phyloP scores from a whole-genome alignment of 2,797 vertebrate species.

The Phyllotis vaccarum region DNA sequence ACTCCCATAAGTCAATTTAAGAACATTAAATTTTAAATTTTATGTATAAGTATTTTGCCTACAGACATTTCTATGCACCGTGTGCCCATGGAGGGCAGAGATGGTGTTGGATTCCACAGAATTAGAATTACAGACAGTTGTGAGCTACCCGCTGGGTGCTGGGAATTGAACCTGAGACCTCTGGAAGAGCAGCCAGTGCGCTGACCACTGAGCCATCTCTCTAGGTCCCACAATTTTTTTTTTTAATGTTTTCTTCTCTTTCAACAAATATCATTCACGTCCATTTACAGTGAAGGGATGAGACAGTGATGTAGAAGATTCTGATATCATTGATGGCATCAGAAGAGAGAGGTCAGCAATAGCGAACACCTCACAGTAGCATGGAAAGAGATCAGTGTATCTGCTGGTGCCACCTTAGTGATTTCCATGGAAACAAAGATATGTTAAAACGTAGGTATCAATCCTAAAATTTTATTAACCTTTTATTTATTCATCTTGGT shows the following conservation, averaged over 20 bases:
- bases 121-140: not conserved
- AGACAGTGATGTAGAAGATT: not conserved
- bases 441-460: not conserved
- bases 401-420: not conserved
- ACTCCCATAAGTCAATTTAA: not conserved
- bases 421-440: not conserved
- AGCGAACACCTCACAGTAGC: not conserved
- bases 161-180: not conserved
- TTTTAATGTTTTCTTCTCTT: not conserved
- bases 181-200: no score
- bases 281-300: not conserved
- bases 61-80: not conserved
- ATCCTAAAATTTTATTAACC: not conserved
- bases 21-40: not conserved
- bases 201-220: not conserved
- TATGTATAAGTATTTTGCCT: no score
- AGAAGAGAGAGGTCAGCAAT: not conserved
- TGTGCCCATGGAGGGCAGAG: not conserved
- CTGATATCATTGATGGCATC: not conserved
- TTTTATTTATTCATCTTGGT: conserved; percentile 27
- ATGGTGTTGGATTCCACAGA: not conserved
- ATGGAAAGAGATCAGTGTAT: not conserved
- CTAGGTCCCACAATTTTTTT: not conserved
- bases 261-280: not conserved
- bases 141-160: not conserved